Conservation (phyloP, 2,888 invertebrate species). For the Vannuccia rotundouncinata region DNA sequence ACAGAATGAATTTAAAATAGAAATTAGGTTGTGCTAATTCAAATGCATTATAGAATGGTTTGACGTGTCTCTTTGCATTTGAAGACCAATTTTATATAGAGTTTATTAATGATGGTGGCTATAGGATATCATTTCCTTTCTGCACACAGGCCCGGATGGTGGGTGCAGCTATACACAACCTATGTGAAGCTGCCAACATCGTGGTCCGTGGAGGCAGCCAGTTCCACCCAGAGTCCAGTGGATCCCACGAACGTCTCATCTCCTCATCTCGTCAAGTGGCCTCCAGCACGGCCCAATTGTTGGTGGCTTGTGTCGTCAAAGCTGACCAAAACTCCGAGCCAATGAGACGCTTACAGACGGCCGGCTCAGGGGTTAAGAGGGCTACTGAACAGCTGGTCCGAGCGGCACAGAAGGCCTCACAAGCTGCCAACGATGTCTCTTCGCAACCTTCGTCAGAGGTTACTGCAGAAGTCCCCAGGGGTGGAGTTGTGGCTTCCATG, state of each 20-base stretch:
- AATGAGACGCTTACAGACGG: constrained; percentile 58
- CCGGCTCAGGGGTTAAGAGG: constrained; percentile 90
- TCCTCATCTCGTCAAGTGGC: constrained; percentile 85
- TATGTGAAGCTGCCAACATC: constrained; percentile 95
- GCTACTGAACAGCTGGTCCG: constrained; percentile 94
- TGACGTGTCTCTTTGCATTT: too few species aligned
- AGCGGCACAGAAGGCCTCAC: constrained; percentile 75
- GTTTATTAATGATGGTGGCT: too few species aligned
- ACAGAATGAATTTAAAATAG: too few species aligned
- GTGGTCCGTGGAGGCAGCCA: constrained; percentile 67
- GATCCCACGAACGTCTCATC: constrained; percentile 80
- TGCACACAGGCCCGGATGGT: constrained; percentile 42
- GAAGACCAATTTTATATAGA: too few species aligned
- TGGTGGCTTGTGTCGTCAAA: constrained; percentile 94
- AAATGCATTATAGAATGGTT: too few species aligned
- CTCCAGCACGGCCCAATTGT: constrained; percentile 86
- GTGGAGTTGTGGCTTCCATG: constrained; percentile 22
- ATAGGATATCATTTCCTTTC: not conserved
- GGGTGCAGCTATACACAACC: constrained; percentile 31
- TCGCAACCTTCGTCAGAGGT: not conserved
- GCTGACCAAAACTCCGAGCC: constrained; percentile 69
- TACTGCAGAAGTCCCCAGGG: not conserved
- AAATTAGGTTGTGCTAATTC: too few species aligned
- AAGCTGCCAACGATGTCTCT: not conserved
- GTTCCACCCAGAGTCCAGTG: constrained; percentile 43